Evolutionary conservation across 2,797 vertebrate species (phyloP), one percentile per base, ranked within the genome.

Genomic region (Furcifer pardalis): DNA sequence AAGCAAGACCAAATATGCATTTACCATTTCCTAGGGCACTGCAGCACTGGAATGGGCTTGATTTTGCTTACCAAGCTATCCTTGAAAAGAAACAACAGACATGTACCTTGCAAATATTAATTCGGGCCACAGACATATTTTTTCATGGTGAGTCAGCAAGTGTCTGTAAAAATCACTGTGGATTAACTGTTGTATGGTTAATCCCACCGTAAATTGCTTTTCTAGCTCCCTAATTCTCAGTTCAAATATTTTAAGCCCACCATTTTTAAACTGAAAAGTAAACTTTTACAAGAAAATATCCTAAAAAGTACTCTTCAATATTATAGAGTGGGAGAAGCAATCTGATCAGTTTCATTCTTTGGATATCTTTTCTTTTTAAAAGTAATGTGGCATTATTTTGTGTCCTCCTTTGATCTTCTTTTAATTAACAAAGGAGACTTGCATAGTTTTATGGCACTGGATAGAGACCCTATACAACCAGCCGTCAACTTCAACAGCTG

Each of bases 1-100:
- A 75, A 81, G 63, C 72, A 81, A 85, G 40, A 60, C n/a, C 37
- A 75, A 23, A 2, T 75, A 80, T 81, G 80, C 73, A 68, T 85
- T 76, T 81, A 44, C n/a, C 27, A 59, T 81, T 81, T 81, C 62
- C 49, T 13, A 37, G 30, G 19, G 30, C 75, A 44, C 37, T 27
- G 68, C n/a, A n/a, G 40, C 23, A 44, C 23, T 46, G 25, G 2
- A 81, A 37, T n/a, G 46, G 44, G 2, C 9, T 23, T 60, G 44
- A 75, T 19, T 32, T 46, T 37, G 74, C 37, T 56, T 71, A 66
- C 37, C 79, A 65, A n/a, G 46, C 65, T n/a, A 77, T 59, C 37
- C 5, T 73, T 52, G 19, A 13, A 27, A 42, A 42, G 37, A 37
- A 25, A 35, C 21, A n/a, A 4, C 65, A 35, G 13, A 5, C 8